Conservation (phyloP, 2,797 vertebrate genomes). For the Rousettus madagascariensis region DNA sequence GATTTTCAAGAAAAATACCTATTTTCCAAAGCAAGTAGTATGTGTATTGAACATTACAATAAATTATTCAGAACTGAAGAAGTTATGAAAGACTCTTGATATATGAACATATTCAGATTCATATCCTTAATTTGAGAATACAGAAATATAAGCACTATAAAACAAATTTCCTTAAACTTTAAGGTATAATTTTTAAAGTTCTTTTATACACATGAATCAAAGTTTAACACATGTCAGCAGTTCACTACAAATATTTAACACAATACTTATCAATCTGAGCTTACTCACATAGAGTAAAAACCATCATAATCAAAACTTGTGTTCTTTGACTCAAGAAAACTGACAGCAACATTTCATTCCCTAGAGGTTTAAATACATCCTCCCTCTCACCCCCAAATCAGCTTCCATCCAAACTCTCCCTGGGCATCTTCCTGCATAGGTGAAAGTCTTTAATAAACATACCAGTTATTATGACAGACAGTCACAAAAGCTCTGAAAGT, state of each 20-base stretch:
- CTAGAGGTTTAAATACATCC: conserved; percentile 92
- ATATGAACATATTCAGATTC: not conserved
- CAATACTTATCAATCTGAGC: not conserved
- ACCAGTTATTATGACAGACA: conserved; percentile 70
- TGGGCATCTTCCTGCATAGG: conserved; percentile 89
- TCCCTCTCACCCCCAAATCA: conserved; percentile 89
- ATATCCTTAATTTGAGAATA: conserved; percentile 31
- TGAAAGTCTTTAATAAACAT: conserved; percentile 73
- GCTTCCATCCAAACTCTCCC: conserved; percentile 95
- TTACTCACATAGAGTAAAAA: conserved; percentile 94
- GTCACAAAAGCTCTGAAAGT: conserved; percentile 69
- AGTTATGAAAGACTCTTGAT: not conserved
- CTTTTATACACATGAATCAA: not conserved
- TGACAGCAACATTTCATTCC: conserved; percentile 92
- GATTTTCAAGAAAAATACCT: not conserved
- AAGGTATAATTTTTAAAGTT: not conserved
- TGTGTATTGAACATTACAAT: not conserved
- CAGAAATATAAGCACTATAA: not conserved
- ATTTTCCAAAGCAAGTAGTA: conserved; percentile 21
- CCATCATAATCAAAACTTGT: conserved; percentile 95
- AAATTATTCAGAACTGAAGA: conserved; percentile 42
- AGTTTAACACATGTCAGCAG: not conserved
- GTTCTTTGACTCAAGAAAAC: conserved; percentile 95
- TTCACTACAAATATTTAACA: not conserved
- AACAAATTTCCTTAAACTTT: conserved; percentile 33